Percentiles rank a stretch among this genome's conserved stretches.
Evolutionary conservation across 2,113 vertebrate species (phyloP).

Genomic region (Crotophaga sulcirostris): DNA sequence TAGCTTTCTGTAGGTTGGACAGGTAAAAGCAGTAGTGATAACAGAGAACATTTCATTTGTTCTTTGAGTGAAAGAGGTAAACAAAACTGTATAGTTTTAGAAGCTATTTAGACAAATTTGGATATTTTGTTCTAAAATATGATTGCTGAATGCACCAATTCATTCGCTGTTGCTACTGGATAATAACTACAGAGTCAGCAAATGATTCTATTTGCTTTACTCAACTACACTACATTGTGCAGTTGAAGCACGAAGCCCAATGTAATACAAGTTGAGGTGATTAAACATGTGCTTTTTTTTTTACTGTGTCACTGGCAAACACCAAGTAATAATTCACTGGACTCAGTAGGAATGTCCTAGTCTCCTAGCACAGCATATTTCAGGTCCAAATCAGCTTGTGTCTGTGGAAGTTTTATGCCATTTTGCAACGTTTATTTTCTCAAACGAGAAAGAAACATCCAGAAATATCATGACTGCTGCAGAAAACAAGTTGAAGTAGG

Average conservation of each 20-base stretch:
- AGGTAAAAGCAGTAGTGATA: not conserved
- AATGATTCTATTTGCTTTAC: not conserved
- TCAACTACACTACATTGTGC: too few relatives aligned
- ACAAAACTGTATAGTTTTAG: not conserved
- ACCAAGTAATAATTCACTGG: not conserved
- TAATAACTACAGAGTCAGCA: not conserved
- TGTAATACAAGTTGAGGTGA: not conserved
- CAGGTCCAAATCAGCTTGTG: not conserved
- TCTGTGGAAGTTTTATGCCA: not conserved
- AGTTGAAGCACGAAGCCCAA: not conserved
- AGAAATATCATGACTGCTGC: constrained; percentile 11
- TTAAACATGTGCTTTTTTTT: not conserved
- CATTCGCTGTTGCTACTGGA: not conserved
- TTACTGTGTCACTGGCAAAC: not conserved
- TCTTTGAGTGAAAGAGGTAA: not conserved
- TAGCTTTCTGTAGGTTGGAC: not conserved
- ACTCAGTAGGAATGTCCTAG: not conserved
- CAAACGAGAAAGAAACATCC: constrained; percentile 31
- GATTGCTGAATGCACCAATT: not conserved
- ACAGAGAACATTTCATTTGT: not conserved
- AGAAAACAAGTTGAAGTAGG: not conserved
- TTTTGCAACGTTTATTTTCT: constrained; percentile 27
- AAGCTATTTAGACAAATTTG: not conserved
- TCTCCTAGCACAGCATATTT: not conserved
- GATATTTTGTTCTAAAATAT: not conserved